These are phyloP conservation scores for Euclidia mi DNA, from an alignment of 2,888 invertebrate species.

Conservation along the genomic window DNA sequence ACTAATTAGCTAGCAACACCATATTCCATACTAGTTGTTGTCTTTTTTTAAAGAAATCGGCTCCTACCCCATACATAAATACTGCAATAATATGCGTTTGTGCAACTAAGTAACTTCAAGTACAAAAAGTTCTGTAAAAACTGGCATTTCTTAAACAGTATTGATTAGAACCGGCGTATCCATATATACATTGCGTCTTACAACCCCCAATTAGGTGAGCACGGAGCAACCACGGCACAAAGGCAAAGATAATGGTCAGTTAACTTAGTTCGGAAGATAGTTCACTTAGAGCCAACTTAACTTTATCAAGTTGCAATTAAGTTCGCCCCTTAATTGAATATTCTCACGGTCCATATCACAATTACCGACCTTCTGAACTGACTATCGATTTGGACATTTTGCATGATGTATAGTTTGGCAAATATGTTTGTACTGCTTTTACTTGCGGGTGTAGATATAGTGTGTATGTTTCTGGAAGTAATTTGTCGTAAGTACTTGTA, in stretches of 20 bases:
- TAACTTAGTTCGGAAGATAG: constrained; percentile 89
- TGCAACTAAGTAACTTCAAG: no score
- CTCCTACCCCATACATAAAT: no score
- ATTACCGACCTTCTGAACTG: constrained; percentile 85
- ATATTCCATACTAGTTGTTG: no score
- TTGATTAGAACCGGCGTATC: constrained; percentile 49
- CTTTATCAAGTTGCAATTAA: constrained; percentile 89
- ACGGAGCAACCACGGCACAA: constrained; percentile 82
- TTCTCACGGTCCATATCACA: constrained; percentile 86
- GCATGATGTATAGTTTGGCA: no score
- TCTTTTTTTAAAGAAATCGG: no score
- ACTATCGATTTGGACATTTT: constrained; percentile 72
- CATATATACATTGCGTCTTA: constrained; percentile 49
- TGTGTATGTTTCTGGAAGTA: no score
- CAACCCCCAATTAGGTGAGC: constrained; percentile 83
- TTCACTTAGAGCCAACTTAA: constrained; percentile 87
- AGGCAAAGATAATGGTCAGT: constrained; percentile 90
- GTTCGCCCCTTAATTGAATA: constrained; percentile 86
- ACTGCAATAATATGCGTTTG: no score
- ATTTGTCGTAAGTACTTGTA: no score
- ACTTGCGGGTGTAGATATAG: no score
- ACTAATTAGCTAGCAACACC: no score
- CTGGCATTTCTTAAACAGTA: neutral
- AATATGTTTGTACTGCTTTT: no score
- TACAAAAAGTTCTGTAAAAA: no score